Evolutionary conservation across 2,797 vertebrate species (phyloP).

Genomic region (Pogoniulus pusillus): DNA sequence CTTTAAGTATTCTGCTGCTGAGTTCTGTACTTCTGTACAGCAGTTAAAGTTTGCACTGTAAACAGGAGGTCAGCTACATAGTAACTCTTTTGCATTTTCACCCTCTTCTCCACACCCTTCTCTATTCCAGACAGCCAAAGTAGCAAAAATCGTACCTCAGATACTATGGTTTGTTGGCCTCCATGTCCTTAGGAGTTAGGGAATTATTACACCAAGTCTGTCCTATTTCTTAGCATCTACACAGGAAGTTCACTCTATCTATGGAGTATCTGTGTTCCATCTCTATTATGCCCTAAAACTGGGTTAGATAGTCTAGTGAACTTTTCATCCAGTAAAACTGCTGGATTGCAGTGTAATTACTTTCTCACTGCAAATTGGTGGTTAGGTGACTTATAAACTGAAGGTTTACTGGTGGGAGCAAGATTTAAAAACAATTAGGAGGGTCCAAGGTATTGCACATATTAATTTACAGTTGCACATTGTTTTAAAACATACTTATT

Average conservation of each 20-base stretch:
- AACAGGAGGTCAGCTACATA: background rate
- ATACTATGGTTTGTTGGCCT: background rate
- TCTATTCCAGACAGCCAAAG: background rate
- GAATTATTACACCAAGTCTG: background rate
- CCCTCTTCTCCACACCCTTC: background rate
- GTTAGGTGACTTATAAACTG: background rate
- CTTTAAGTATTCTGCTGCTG: background rate
- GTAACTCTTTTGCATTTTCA: background rate
- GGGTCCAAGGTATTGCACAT: background rate
- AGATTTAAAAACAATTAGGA: background rate
- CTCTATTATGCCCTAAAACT: background rate
- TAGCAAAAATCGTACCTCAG: background rate
- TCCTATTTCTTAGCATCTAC: background rate
- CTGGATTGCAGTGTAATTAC: background rate
- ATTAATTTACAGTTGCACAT: background rate
- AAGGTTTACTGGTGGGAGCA: background rate
- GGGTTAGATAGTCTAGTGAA: background rate
- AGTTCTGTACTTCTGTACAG: background rate
- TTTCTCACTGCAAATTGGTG: background rate
- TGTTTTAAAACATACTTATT: background rate
- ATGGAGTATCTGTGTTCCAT: background rate
- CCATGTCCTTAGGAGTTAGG: background rate
- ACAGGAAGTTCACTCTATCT: background rate
- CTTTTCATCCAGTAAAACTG: background rate
- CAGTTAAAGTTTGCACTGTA: background rate